Evolutionary conservation across 2,888 invertebrate genomes (phyloP).

Genomic region (Orthonevra nobilis): DNA sequence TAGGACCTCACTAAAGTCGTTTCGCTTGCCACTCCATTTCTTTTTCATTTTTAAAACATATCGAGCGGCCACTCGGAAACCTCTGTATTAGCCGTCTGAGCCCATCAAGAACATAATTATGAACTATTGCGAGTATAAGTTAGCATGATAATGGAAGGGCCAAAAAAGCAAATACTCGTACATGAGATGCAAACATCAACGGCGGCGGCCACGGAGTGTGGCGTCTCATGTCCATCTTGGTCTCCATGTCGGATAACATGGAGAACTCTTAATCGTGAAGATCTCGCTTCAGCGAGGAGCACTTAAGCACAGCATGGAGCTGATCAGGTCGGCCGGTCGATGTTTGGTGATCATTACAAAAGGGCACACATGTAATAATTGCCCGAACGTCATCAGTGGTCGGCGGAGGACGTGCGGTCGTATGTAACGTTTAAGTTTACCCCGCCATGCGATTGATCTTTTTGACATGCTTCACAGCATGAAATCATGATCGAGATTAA

Average conservation of each 20-base stretch:
- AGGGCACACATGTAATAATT: slow-evolving; percentile 46
- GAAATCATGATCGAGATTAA: slow-evolving; percentile 57
- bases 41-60: too few relatives aligned
- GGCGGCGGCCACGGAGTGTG: neutral
- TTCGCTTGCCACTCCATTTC: too few relatives aligned
- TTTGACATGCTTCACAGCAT: slow-evolving; percentile 67
- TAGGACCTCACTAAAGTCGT: too few relatives aligned
- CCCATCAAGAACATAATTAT: too few relatives aligned
- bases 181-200: slow-evolving; percentile 5
- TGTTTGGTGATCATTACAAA: slow-evolving; percentile 47
- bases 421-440: slow-evolving; percentile 54
- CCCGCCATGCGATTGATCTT: slow-evolving; percentile 66
- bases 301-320: neutral
- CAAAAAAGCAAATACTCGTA: slow-evolving; percentile 1
- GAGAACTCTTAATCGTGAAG: slow-evolving; percentile 17
- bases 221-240: too few relatives aligned
- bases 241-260: slow-evolving; percentile 10
- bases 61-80: too few relatives aligned
- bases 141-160: slow-evolving; percentile 23
- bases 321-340: neutral
- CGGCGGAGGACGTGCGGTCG: slow-evolving; percentile 3
- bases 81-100: too few relatives aligned
- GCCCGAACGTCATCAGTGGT: slow-evolving; percentile 41
- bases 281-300: neutral
- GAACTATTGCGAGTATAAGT: too few relatives aligned